Evolutionary conservation across 2,888 invertebrate species (phyloP), one percentile per base, ranked within the genome.

Genomic region (Hoplodrina blanda): DNA sequence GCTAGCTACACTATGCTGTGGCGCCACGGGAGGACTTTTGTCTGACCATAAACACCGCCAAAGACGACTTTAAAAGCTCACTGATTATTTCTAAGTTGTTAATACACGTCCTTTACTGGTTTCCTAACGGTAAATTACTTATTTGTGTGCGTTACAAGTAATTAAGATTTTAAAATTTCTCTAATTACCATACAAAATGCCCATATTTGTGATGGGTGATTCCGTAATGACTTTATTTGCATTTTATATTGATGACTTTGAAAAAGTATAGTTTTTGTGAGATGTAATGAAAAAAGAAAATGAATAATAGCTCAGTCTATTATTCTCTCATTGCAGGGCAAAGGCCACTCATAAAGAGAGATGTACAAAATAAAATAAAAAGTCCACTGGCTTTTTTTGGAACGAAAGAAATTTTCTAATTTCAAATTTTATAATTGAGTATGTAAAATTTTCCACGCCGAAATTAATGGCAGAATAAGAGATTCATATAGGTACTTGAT

Each of bases 91-190:
- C 19, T 17, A 37, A 70, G 62, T 63, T 44, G 20, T 79, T 71
- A 62, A 73, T 73, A 76, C 80, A 78, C 44, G 59, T 76, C 70
- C 81, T 75, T 78, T 67, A 76, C 62, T 66, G 60, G 62, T 68
- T 55, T 53, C 10, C 33, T 69, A 82, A 81, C 76, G 78, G 80
- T 74, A 73, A 54, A 69, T 17, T 69, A 68, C 76, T 30, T 71
- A 54, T 68, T 67, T 60, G 30, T 63, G 19, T 56, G 46, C 60
- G 52, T 71, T 60, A 72, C 52, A 46, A 69, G 59, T 72, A 64
- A 72, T 78, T 82, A 75, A 71, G 65, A 53, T 71, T 78, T 67
- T 20, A 62, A 69, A 10, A 60, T 71, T 69, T 66, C 68, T 64
- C 44, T 78, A 63, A 71, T 77, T 62, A 81, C 30, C 17, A 66